Base-by-base conservation (phyloP, 2,113 vertebrate species). In the Alligator mississippiensis region DNA sequence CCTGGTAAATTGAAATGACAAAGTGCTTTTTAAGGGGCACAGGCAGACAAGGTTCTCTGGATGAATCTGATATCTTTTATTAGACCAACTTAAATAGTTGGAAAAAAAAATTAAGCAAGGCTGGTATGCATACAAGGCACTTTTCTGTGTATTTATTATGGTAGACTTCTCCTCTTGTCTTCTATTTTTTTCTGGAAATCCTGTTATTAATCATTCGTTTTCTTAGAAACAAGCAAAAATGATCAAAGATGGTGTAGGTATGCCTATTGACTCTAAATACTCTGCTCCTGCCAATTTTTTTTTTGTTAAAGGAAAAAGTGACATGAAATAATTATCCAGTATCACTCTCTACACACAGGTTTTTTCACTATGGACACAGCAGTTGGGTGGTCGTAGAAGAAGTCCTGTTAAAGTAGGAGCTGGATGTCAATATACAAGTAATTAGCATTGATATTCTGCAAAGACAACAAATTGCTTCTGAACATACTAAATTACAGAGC, bases 71-170 rank as follows among this genome's bases (percentile, higher is more conserved):
- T 47, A 47, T 47, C 47, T 47, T 47, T 47, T 47, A 47, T 47
- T 47, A 47, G 47, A 47, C 9, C 47, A 47, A 47, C 47, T 9
- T 47, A 47, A 47, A 47, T 47, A 47, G 47, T 47, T 47, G 47
- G 47, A 9, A 9, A 9, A 47, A 47, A 47, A 38, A 38, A 38
- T 47, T 47, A 47, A 47, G 47, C 47, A 47, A 47, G 47, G 47
- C 47, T 47, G 47, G 47, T 47, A 47, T 47, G 47, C 47, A 47
- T 47, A 9, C 47, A 47, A 47, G 47, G 8, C 95, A 97, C 90
- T 96, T 97, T 97, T 97, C 98, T 95, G 74, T 91, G 76, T 96
- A 97, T 97, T 97, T 89, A 97, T 94, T 97, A 98, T 82, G 90
- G 84, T 81, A 95, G 93, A 94, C 86, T 93, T 95, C 95, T 96